These are phyloP conservation scores for Cydia splendana DNA, from an alignment of 1,140 invertebrate species.

Conservation along the genomic window DNA sequence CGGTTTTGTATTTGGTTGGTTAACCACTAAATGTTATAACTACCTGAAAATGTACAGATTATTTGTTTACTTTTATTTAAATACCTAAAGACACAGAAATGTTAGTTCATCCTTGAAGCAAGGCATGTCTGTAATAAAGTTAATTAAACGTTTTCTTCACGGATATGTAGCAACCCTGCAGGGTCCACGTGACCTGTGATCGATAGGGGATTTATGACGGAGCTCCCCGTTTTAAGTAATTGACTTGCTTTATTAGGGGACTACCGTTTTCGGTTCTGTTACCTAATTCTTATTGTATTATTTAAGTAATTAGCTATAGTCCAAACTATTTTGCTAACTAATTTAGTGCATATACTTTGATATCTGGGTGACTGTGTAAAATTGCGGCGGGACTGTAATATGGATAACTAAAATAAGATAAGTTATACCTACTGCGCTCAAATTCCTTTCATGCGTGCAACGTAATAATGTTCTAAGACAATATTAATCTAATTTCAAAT, in stretches of 20 bases:
- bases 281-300: slow-evolving; percentile 9
- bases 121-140: neutral
- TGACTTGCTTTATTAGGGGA: slow-evolving; percentile 11
- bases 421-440: too few relatives aligned
- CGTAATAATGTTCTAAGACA: too few relatives aligned
- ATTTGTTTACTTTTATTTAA: too few relatives aligned
- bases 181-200: neutral
- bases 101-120: neutral
- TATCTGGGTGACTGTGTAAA: too few relatives aligned
- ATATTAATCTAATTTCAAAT: too few relatives aligned
- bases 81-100: too few relatives aligned
- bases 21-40: too few relatives aligned
- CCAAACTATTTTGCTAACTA: neutral
- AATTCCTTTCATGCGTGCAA: too few relatives aligned
- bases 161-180: neutral
- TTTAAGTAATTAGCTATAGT: neutral
- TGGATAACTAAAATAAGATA: too few relatives aligned
- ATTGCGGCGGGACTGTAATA: too few relatives aligned
- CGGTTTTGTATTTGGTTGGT: too few relatives aligned
- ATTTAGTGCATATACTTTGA: neutral
- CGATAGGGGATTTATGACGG: slow-evolving; percentile 9
- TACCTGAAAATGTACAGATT: too few relatives aligned
- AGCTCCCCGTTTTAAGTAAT: slow-evolving; percentile 1
- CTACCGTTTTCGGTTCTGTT: neutral
- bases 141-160: neutral